phyloP scores from a whole-genome alignment of 2,888 invertebrate genomes.

The Thelaira solivaga region DNA sequence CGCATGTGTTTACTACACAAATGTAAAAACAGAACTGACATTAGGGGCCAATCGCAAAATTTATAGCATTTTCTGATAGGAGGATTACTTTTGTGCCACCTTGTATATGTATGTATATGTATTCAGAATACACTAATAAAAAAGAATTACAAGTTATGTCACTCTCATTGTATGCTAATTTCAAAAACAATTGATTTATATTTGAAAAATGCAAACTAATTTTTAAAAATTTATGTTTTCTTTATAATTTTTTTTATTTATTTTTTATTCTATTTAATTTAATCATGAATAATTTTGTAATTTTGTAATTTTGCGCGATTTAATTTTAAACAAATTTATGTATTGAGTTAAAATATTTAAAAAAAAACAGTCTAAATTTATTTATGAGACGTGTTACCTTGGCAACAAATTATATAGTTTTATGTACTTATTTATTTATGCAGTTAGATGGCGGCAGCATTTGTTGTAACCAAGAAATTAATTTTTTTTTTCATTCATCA shows the following conservation, averaged over 20 bases:
- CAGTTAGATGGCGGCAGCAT: not conserved
- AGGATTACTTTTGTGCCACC: too few species aligned
- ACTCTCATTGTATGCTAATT: slow-evolving; percentile 32
- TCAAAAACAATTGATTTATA: slow-evolving; percentile 13
- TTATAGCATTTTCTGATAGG: too few species aligned
- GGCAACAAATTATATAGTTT: not conserved
- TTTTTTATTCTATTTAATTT: not conserved
- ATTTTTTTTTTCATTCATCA: not conserved
- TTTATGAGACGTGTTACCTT: slow-evolving; percentile 33
- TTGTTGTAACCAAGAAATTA: not conserved
- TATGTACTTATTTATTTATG: not conserved
- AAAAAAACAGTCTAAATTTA: not conserved
- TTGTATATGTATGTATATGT: too few species aligned
- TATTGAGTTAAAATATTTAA: not conserved
- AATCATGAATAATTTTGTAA: slow-evolving; percentile 22
- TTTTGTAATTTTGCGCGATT: not conserved
- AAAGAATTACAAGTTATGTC: too few species aligned
- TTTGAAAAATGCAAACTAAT: not conserved
- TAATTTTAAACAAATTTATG: slow-evolving; percentile 3
- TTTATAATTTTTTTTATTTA: too few species aligned
- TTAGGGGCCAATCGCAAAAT: too few species aligned
- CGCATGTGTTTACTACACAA: too few species aligned
- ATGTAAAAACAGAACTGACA: too few species aligned
- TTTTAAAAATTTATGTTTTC: not conserved
- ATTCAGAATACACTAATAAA: too few species aligned